Evolutionary conservation across 2,113 vertebrate species (phyloP).

Genomic region (Platichthys flesus): DNA sequence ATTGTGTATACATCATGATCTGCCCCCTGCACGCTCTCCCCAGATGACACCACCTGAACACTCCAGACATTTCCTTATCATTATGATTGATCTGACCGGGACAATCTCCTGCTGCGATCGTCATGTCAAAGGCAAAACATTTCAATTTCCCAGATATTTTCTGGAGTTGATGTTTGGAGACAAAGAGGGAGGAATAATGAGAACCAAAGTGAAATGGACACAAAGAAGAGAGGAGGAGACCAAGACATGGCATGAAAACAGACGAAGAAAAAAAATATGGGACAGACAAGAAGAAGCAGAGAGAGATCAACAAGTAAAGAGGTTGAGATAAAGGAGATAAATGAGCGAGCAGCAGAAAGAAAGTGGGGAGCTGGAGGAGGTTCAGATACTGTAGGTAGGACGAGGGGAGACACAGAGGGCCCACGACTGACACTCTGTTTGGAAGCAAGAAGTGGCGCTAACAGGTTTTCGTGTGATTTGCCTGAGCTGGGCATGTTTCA

Average conservation of each 20-base stretch:
- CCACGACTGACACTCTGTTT: slow-evolving; percentile 67
- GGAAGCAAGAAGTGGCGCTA: slow-evolving; percentile 73
- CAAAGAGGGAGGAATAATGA: slow-evolving; percentile 29
- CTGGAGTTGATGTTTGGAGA: not conserved
- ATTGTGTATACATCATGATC: no score
- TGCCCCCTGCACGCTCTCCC: no score
- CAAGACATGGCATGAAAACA: slow-evolving; percentile 35
- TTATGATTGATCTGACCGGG: no score
- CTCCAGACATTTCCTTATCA: no score
- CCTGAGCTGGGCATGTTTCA: slow-evolving; percentile 51
- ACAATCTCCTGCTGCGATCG: no score
- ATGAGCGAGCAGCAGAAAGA: slow-evolving; percentile 25
- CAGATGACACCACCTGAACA: no score
- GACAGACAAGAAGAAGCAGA: slow-evolving; percentile 21
- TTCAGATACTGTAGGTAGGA: slow-evolving; percentile 32
- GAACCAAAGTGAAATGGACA: slow-evolving; percentile 29
- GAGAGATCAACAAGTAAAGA: slow-evolving; percentile 24
- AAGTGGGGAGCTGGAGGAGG: slow-evolving; percentile 25
- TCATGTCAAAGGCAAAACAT: no score
- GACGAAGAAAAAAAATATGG: slow-evolving; percentile 25
- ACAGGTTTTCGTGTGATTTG: slow-evolving; percentile 69
- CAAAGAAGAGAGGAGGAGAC: slow-evolving; percentile 10
- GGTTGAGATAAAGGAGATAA: slow-evolving; percentile 37
- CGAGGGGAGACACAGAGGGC: slow-evolving; percentile 30
- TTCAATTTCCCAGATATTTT: no score